Evolutionary conservation across 37 sponge, comb jelly and placozoan genomes (phyloP), one percentile per base, ranked within the genome.

Genomic region (Amphimedon queenslandica): DNA sequence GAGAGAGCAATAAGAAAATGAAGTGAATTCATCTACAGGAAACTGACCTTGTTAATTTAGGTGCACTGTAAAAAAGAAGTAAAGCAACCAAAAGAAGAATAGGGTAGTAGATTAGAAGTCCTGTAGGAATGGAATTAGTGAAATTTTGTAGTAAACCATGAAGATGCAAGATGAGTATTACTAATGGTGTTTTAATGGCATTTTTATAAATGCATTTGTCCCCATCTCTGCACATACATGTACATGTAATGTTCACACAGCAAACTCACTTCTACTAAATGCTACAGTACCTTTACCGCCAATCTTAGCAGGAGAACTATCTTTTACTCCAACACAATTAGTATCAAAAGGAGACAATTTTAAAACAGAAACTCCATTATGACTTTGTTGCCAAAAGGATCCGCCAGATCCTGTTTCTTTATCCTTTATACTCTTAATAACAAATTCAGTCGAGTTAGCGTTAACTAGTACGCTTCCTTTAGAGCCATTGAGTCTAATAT

Each of bases 31-130:
- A 2, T 37, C 69, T 4, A 28, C n/a, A 53, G 42, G 40, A 30
- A 37, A 43, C 66, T 40, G 24, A 89, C 89, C 75, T 71, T 58
- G 80, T 70, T 30, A 85, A 58, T 0, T 13, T 42, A 27, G 81
- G 82, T n/a, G 90, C 90, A 40, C 5, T 6, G 32, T 76, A 77
- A 33, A 90, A 70, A 35, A 90, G 63, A 11, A 73, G 1, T 16
- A 76, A 27, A 0, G 86, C 90, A 41, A 67, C 40, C 5, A 61
- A 39, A 35, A 90, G 78, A 16, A 84, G 47, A 5, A 55, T n/a
- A 21, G 77, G 78, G 28, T 41, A 69, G 1, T 67, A 24, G 5
- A 21, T 42, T 31, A 27, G 13, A 16, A 80, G 0, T 21, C 29
- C 32, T 33, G 25, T 27, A 27, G 27, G 21, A 4, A 41, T 57